Evolutionary conservation across 1,140 invertebrate species (phyloP), one percentile per base, ranked within the genome.

Genomic region (Drosophila nasuta): DNA sequence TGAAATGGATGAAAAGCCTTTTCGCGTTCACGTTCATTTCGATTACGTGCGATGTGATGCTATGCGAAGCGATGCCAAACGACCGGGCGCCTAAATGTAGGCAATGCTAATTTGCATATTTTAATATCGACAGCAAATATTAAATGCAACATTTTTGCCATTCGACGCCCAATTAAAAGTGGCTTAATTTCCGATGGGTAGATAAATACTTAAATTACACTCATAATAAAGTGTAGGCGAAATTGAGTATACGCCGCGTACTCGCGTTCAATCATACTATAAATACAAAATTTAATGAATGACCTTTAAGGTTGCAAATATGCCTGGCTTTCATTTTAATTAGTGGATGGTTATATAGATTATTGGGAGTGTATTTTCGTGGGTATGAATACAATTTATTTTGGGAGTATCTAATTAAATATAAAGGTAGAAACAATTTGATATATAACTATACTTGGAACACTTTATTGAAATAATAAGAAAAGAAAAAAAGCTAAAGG

Each of bases 51-150:
- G 35, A 15, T 17, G 5, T 8, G 33, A 33, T 8, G 17, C 17
- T 17, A 17, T 17, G 33, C 33, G 33, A 7, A 5, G 33, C 33
- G 33, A 33, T 87, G 82, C 48, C 30, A 15, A 17, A 25, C 30
- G 4, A n/a, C 43, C n/a, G 0, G 41, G 30, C 64, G 66, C 72
- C 80, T 65, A 72, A 82, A 70, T 72, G 70, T 72, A 43, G 67
- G 66, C 77, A 66, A 66, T 59, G 68, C 66, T 71, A 69, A 87
- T 87, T 87, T 87, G 80, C 83, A 87, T 87, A 87, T 87, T 82
- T 69, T 79, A 88, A 82, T 87, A 80, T 82, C 71, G 65, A 66
- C 41, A 67, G 65, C 62, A 33, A 75, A 79, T 76, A 82, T 64
- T 77, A 80, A 82, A 75, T 82, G 72, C 80, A 80, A 74, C 77